Evolutionary conservation across 2,888 invertebrate species (phyloP), one percentile per base, ranked within the genome.

Genomic region (Isoperla grammatica): DNA sequence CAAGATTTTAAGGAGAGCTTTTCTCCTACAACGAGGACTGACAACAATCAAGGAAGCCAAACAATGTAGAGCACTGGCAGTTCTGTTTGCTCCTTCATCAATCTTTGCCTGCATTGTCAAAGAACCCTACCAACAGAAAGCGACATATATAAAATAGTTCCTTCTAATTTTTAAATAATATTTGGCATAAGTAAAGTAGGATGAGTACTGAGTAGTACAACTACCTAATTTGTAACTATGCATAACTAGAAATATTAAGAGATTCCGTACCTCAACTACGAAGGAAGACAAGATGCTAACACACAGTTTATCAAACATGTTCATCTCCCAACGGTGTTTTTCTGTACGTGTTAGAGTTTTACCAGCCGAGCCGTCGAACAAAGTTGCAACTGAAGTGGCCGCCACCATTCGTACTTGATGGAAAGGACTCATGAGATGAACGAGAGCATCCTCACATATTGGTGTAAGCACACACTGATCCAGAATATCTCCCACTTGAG

Each of bases 1-100:
- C 13, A 86, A 70, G 15, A 86, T 69, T 39, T 75, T 71, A 56
- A 78, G 75, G 1, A 87, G 68, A 45, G 81, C 77, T 65, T 75
- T 76, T 64, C 79, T 79, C 43, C 81, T 73, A 65, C 80, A 75
- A 4, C 74, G 72, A 37, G 76, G 76, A 65, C 78, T 82, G 2
- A 76, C 73, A 39, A 78, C 75, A 22, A 82, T 78, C 3, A 86
- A 68, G 11, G 79, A 74, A 13, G 77, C 74, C 62, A 81, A 77
- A 29, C 78, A 76, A 53, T 84, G 80, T 15, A 86, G 72, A 6
- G 81, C 78, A 42, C 81, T 81, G 0, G 79, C 73, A 1, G 81
- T 80, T 68, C 83, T 75, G 63, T 82, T 83, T 0, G 75, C 72
- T 1, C 74, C 74, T 72, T 87, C 86, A 67, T 86, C 85, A 62